These are phyloP conservation scores for Linnaemya vulpina DNA, from an alignment of 2,888 invertebrate species.

Conservation along the genomic window DNA sequence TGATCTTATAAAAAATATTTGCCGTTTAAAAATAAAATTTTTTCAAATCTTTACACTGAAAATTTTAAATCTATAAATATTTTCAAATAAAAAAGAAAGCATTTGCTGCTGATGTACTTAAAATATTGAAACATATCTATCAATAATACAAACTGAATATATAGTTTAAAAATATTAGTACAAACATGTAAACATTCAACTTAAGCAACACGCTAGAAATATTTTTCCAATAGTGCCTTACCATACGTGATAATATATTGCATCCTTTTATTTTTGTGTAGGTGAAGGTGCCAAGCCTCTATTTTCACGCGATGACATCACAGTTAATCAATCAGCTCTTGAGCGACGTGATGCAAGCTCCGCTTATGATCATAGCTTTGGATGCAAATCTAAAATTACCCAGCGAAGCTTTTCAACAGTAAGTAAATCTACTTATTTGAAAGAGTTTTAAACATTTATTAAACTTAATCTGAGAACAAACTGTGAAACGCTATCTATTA, in stretches of 20 bases:
- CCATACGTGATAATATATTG: conserved; percentile 21
- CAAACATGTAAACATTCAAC: neutral
- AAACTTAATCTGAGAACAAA: too few species aligned
- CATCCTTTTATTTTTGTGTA: conserved; percentile 55
- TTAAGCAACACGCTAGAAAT: conserved; percentile 28
- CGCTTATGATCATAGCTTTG: neutral
- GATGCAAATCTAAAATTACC: conserved; percentile 27
- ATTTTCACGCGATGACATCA: conserved; percentile 73
- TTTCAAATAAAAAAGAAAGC: too few species aligned
- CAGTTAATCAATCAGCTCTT: conserved; percentile 52
- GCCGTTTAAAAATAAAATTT: too few species aligned
- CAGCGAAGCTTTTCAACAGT: conserved; percentile 56
- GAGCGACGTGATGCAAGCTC: neutral
- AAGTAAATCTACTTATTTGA: conserved; percentile 38
- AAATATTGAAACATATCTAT: too few species aligned
- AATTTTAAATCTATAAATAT: too few species aligned
- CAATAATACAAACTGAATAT: too few species aligned
- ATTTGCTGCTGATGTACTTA: too few species aligned
- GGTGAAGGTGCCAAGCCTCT: conserved; percentile 75
- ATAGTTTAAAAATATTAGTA: too few species aligned
- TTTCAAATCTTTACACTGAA: too few species aligned
- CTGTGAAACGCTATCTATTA: too few species aligned
- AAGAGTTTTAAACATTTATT: too few species aligned
- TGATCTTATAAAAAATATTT: too few species aligned
- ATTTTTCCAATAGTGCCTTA: conserved; percentile 1